These are phyloP conservation scores for Vultur gryphus DNA, from an alignment of 2,797 vertebrate genomes.

Conservation along the genomic window DNA sequence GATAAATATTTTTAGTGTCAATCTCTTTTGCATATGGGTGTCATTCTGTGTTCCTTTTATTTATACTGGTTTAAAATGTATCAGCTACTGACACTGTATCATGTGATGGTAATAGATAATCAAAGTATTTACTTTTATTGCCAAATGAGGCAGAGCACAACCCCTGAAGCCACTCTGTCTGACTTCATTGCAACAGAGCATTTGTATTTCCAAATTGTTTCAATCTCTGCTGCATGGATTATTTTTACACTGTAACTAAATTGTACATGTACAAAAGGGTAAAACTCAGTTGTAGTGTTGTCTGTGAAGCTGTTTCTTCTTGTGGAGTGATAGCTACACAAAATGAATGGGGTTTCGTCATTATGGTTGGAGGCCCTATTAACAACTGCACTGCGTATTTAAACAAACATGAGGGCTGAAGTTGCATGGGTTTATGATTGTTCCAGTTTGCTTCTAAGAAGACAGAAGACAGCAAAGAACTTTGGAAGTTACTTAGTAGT, in stretches of 20 bases:
- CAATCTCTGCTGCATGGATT: background rate
- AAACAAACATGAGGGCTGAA: background rate
- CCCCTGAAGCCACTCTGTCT: background rate
- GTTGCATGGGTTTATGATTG: background rate
- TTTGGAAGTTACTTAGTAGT: background rate
- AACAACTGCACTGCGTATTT: background rate
- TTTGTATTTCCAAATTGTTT: background rate
- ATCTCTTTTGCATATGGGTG: background rate
- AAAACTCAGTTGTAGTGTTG: background rate
- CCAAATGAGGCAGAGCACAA: background rate
- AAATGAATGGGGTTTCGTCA: background rate
- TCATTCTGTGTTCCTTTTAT: background rate
- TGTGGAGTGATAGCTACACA: background rate
- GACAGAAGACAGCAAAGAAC: background rate
- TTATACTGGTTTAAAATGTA: background rate
- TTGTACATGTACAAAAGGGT: fast-evolving
- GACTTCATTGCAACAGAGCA: background rate
- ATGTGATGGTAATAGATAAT: background rate
- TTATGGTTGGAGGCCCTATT: background rate
- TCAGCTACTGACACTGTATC: background rate
- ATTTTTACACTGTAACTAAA: background rate
- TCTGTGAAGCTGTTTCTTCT: background rate
- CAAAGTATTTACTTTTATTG: background rate
- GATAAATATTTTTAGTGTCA: background rate
- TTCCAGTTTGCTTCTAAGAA: background rate